phyloP scores from a whole-genome alignment of 1,140 invertebrate species.

The Plectrocnemia conspersa region DNA sequence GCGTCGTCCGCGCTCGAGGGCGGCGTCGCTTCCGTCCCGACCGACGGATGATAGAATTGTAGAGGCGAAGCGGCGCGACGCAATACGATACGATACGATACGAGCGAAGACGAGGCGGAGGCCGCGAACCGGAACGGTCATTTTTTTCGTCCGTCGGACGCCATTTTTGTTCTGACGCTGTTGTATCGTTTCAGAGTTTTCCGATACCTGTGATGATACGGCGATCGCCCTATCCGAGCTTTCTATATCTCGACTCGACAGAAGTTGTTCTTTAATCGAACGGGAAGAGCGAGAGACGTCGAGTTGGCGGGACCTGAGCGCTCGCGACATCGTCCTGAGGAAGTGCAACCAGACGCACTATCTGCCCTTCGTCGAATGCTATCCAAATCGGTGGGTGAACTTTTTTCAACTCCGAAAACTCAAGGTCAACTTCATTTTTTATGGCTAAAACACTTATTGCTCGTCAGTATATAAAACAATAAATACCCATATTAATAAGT shows the following conservation, averaged over 20 bases:
- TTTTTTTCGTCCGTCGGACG: slow-evolving; percentile 13
- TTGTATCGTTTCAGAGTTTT: slow-evolving; percentile 45
- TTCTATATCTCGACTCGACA: slow-evolving; percentile 45
- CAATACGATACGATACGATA: too few relatives aligned
- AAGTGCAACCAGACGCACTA: slow-evolving; percentile 60
- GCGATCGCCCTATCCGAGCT: slow-evolving; percentile 49
- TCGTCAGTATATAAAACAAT: too few relatives aligned
- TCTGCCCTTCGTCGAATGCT: slow-evolving; percentile 57
- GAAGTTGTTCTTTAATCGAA: slow-evolving; percentile 43
- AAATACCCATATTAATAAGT: too few relatives aligned
- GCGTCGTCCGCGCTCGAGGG: background rate
- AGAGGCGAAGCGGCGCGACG: too few relatives aligned
- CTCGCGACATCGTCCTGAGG: slow-evolving; percentile 56
- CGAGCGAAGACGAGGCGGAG: too few relatives aligned
- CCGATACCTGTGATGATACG: slow-evolving; percentile 52
- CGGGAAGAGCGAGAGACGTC: slow-evolving; percentile 42
- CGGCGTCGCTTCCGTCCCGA: slow-evolving; percentile 6
- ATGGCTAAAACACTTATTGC: too few relatives aligned
- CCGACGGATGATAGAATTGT: too few relatives aligned
- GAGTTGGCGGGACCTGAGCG: slow-evolving; percentile 37
- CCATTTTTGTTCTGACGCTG: too few relatives aligned
- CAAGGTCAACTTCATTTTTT: too few relatives aligned
- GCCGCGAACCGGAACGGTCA: too few relatives aligned
- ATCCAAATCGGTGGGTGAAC: slow-evolving; percentile 54
- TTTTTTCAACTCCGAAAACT: slow-evolving; percentile 1